Evolutionary conservation across 2,888 invertebrate genomes (phyloP), one percentile per base, ranked within the genome.

Genomic region (Dynastes hyllus): DNA sequence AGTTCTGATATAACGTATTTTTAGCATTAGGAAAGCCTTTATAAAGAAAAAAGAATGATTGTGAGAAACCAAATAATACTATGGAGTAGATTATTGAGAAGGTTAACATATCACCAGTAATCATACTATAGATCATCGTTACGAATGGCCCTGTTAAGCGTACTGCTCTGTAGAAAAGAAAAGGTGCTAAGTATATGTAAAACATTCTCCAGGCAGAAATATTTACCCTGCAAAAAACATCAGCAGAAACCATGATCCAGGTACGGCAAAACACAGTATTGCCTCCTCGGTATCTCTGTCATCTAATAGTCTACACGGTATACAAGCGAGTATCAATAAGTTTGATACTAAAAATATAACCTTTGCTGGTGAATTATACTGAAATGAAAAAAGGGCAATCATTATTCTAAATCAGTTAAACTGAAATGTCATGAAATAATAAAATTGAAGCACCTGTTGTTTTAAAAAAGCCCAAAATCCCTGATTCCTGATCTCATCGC

Each of bases 61-160:
- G 98, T 0, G 98, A 97, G 89, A 99, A 99, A 27, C 98, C 98
- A 84, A 98, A 95, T 4, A 99, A 91, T 51, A 99, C 95, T 85
- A 99, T 96, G 83, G 94, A 93, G 89, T 98, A 99, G 88, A 99
- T 99, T 84, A 99, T 98, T 82, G 97, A 97, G 88, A 99, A 99
- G 37, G 98, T 97, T 87, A 98, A 94, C 96, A 99, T 97, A 90
- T 99, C 99, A 66, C 99, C 98, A 0, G 96, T 96, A 87, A 98
- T 97, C 98, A 99, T 99, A 86, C 97, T 97, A 92, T 98, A 99
- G 84, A 99, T 97, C 98, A 99, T 99, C 11, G 98, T 98, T 79
- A 99, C 98, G 89, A 99, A 99, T 0, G 99, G 98, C 63, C 99
- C 99, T 0, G 98, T 99, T 85, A 99, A 90, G 79, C 96, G 94